These are phyloP conservation scores for Phyllostomus discolor DNA, from an alignment of 2,113 vertebrate species.

Conservation along the genomic window DNA sequence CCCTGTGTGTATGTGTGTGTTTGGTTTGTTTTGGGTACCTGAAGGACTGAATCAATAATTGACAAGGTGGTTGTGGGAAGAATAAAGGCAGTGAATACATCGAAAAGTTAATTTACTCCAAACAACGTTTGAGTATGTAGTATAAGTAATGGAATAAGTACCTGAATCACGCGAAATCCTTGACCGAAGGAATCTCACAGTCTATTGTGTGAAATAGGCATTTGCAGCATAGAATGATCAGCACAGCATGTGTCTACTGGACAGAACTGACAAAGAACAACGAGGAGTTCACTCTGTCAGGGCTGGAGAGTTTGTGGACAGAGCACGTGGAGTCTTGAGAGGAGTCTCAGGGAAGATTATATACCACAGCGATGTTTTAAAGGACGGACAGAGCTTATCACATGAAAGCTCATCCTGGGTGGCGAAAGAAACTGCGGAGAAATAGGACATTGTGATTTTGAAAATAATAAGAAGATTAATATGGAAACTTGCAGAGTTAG, in stretches of 20 bases:
- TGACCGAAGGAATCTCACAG: neutral
- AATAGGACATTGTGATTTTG: neutral
- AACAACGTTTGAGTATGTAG: neutral
- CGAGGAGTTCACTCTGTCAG: neutral
- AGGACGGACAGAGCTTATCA: neutral
- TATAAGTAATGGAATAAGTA: neutral
- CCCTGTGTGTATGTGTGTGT: neutral
- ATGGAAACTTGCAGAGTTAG: neutral
- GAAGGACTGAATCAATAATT: neutral
- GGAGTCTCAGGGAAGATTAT: neutral
- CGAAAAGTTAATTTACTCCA: neutral
- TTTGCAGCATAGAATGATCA: neutral
- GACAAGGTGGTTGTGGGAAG: neutral
- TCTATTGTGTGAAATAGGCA: neutral
- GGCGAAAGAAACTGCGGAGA: neutral
- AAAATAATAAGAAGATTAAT: neutral
- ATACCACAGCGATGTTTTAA: neutral
- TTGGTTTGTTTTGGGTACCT: neutral
- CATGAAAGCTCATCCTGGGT: neutral
- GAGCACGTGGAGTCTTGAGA: fast-evolving
- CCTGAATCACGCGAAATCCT: neutral
- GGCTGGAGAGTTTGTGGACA: fast-evolving
- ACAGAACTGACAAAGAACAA: neutral
- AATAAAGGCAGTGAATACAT: neutral
- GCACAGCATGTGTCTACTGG: fast-evolving